Evolutionary conservation across 1,140 invertebrate genomes (phyloP).

Genomic region (Amyelois transitella): DNA sequence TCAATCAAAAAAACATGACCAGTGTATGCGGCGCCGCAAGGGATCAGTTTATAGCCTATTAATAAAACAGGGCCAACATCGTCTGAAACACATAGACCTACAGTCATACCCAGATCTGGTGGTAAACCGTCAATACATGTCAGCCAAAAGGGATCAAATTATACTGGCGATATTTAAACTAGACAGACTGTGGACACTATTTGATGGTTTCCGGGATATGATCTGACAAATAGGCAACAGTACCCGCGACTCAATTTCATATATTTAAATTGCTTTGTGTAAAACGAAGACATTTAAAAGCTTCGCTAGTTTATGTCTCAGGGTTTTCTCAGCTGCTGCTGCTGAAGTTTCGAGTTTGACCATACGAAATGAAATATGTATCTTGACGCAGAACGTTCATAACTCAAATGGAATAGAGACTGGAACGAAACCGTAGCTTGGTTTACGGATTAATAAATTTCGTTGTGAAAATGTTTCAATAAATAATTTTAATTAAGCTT

Average conservation of each 20-base stretch:
- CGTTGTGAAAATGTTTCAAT: not conserved
- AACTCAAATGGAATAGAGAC: too few species aligned
- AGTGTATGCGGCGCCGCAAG: constrained; percentile 17
- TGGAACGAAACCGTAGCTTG: too few species aligned
- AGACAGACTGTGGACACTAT: not conserved
- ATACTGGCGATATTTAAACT: not conserved
- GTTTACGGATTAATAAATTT: too few species aligned
- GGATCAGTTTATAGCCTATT: constrained; percentile 36
- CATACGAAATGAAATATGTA: too few species aligned
- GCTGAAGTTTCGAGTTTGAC: too few species aligned
- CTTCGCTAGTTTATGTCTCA: too few species aligned
- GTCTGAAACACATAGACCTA: constrained; percentile 17
- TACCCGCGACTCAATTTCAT: not conserved
- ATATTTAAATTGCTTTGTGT: not conserved
- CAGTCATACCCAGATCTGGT: not conserved
- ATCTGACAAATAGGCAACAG: not conserved
- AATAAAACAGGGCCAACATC: constrained; percentile 27
- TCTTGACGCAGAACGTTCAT: too few species aligned
- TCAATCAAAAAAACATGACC: constrained; percentile 36
- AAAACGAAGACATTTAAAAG: too few species aligned
- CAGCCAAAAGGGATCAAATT: constrained; percentile 2
- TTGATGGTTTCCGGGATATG: constrained; percentile 4
- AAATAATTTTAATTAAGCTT: not conserved
- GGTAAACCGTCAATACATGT: not conserved
- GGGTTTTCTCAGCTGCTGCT: too few species aligned